Conservation (phyloP, 1,140 invertebrate species). For the Papilio helenus region DNA sequence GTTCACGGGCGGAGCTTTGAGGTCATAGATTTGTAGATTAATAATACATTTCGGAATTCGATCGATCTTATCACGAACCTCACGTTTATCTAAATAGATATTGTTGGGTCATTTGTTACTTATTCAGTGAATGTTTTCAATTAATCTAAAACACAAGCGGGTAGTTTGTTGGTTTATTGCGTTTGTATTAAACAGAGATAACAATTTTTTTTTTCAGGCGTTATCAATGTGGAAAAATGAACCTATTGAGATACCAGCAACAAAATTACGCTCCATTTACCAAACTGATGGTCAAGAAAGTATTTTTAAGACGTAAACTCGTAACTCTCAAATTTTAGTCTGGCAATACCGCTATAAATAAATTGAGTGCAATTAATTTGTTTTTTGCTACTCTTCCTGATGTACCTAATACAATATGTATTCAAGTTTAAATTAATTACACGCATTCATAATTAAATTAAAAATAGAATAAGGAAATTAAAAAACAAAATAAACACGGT, state of each 20-base stretch:
- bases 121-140: not conserved
- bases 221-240: no score
- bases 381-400: not conserved
- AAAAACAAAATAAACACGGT: conserved; percentile 5
- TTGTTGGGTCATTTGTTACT: not conserved
- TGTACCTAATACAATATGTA: not conserved
- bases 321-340: no score
- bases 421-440: not conserved
- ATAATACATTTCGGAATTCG: conserved; percentile 16
- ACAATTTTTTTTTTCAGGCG: no score
- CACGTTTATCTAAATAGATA: conserved; percentile 26
- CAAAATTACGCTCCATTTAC: no score
- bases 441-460: not conserved
- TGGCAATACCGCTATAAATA: not conserved
- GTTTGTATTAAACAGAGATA: not conserved
- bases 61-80: conserved; percentile 5
- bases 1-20: conserved; percentile 45
- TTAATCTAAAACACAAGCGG: not conserved
- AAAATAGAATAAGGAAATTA: conserved; percentile 23
- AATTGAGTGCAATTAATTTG: not conserved
- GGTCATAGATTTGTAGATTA: conserved; percentile 18
- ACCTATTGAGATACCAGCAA: no score
- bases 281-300: no score
- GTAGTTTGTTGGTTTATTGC: not conserved
- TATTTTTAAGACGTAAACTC: no score